Evolutionary conservation across 2,888 invertebrate species (phyloP), one percentile per base, ranked within the genome.

Genomic region (Pseudoips prasinana): DNA sequence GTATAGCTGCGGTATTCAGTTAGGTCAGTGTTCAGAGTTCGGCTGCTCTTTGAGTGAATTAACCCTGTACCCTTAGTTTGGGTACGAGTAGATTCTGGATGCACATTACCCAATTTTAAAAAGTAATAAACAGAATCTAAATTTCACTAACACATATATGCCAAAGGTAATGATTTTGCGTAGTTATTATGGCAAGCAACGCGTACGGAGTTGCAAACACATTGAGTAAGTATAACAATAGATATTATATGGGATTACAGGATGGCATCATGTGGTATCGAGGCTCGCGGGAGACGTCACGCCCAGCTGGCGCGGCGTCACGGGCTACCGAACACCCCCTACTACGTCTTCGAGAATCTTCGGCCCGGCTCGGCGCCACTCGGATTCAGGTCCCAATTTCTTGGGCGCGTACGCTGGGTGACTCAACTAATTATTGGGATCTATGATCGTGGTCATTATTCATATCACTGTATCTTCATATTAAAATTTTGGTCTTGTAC

Each of bases 221-320:
- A 30, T 26, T 42, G 8, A 23, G 41, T 39, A 39, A 48, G 26
- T 37, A 50, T 39, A 50, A 58, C 48, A 43, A 63, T 58, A 53
- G 62, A 61, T 60, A 48, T 57, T 58, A 39, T 46, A 47, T 48
- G 52, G 66, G 68, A 69, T 73, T 63, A 69, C 53, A 64, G 67
- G 70, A 67, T 64, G 60, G 59, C 61, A 62, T 64, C 58, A 64
- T 62, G 56, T 51, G 55, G 58, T 60, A 66, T 69, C 52, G n/a
- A 62, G 59, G 47, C 58, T 64, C 58, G 62, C 55, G 64, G 62
- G 65, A 73, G 69, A 73, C 63, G 72, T 68, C 64, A 73, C 68
- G 75, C 65, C 71, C 64, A 64, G 82, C 65, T 74, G 72, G 39
- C 35, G 46, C 52, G 47, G 47, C 75, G 80, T 83, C 79, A 83